These are phyloP conservation scores for Zoanthus sociatus DNA, from an alignment of 92 coral and sea anemone genomes.

Conservation along the genomic window DNA sequence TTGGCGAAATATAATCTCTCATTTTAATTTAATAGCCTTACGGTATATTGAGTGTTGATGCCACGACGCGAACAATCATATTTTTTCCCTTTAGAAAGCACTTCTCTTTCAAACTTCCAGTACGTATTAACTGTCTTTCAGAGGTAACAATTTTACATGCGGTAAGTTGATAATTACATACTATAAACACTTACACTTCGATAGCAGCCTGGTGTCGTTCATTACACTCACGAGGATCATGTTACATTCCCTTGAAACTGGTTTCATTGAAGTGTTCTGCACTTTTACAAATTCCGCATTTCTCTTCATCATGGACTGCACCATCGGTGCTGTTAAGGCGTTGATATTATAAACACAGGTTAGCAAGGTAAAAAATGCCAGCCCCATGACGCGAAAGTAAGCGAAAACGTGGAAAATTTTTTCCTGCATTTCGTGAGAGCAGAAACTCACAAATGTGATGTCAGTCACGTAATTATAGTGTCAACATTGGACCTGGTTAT, in stretches of 20 bases:
- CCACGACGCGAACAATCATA: too few species aligned
- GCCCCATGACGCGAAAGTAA: neutral
- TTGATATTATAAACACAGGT: neutral
- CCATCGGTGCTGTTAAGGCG: conserved; percentile 15
- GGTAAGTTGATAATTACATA: neutral
- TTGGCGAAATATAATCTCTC: too few species aligned
- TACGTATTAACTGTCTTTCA: neutral
- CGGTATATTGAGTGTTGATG: too few species aligned
- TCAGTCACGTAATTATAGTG: too few species aligned
- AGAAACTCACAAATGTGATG: too few species aligned
- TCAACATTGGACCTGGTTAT: too few species aligned
- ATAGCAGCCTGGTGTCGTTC: neutral
- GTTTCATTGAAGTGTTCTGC: too few species aligned
- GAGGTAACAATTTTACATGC: neutral
- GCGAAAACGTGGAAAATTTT: neutral
- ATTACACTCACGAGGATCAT: neutral
- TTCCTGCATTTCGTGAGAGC: neutral
- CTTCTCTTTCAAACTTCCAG: neutral
- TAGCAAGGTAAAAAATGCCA: neutral
- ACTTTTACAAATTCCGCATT: neutral
- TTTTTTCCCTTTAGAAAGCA: too few species aligned
- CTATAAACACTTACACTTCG: neutral
- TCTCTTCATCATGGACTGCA: conserved; percentile 10
- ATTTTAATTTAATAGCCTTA: too few species aligned
- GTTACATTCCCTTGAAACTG: neutral